phyloP scores from a whole-genome alignment of 2,113 vertebrate genomes.

The human region DNA sequence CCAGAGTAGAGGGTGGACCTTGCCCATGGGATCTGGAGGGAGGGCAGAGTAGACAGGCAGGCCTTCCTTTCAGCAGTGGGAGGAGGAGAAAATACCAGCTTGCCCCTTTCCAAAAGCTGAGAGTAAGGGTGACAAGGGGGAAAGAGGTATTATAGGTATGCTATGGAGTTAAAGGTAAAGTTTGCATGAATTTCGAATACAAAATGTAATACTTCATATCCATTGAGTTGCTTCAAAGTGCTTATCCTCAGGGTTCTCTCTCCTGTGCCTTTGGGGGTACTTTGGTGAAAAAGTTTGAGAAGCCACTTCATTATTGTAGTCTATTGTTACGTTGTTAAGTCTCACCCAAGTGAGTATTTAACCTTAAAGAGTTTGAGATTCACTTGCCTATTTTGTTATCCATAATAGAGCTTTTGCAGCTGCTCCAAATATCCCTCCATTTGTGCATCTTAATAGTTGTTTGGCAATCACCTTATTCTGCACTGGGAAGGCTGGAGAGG shows the following conservation, averaged over 20 bases:
- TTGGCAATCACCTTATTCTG: not conserved
- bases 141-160: not conserved
- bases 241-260: not conserved
- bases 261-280: not conserved
- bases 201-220: not conserved
- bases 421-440: constrained; percentile 34
- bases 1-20: not conserved
- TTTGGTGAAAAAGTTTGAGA: constrained; percentile 51
- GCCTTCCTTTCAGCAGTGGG: not conserved
- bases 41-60: not conserved
- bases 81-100: not conserved
- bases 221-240: not conserved
- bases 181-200: not conserved
- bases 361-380: constrained; percentile 55
- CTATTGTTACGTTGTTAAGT: constrained; percentile 27
- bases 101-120: not conserved
- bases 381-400: constrained; percentile 25
- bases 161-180: not conserved
- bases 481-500: not conserved
- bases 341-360: constrained; percentile 57
- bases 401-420: constrained; percentile 33
- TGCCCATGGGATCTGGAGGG: rapidly evolving
- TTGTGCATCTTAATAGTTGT: not conserved
- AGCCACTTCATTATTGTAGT: constrained; percentile 43
- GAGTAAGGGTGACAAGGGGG: not conserved